A percentile compares a stretch with the other conserved stretches of the same genome.
These are phyloP conservation scores for Bothrops jararaca DNA, from an alignment of 2,113 vertebrate genomes.

Conservation along the genomic window DNA sequence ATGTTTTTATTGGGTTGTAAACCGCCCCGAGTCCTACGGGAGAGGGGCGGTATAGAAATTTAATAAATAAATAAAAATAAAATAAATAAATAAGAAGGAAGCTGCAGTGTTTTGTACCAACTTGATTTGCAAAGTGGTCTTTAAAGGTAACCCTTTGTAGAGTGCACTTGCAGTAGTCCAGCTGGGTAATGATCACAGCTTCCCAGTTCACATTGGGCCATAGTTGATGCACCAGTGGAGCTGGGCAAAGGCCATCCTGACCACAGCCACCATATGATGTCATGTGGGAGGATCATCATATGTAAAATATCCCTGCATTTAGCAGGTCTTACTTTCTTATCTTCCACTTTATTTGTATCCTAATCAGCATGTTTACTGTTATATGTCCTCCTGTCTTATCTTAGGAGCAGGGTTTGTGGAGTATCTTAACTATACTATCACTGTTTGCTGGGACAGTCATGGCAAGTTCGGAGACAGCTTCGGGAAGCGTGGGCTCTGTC, in stretches of 20 bases:
- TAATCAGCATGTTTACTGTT: background rate
- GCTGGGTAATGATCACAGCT: background rate
- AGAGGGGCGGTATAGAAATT: too few relatives aligned
- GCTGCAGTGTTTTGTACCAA: background rate
- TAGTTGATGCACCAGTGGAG: background rate
- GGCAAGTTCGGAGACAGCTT: constrained; percentile 32
- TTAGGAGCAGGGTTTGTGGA: constrained; percentile 60
- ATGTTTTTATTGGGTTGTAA: too few relatives aligned
- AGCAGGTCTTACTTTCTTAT: rapidly evolving
- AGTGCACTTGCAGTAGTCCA: background rate
- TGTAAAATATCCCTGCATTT: background rate
- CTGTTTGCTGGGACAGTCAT: constrained; percentile 58
- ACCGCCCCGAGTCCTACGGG: too few relatives aligned
- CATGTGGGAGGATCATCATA: background rate
- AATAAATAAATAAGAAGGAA: background rate
- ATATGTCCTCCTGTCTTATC: constrained; percentile 4
- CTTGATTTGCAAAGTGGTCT: background rate
- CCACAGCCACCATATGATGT: background rate
- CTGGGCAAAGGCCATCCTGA: background rate
- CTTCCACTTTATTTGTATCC: background rate
- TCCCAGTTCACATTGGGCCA: background rate
- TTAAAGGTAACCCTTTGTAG: background rate
- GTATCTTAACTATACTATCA: constrained; percentile 52
- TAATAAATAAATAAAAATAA: too few relatives aligned
- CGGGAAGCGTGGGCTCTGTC: background rate